Base-by-base conservation (phyloP, 2,888 invertebrate genomes). In the Sarcophaga carnaria region DNA sequence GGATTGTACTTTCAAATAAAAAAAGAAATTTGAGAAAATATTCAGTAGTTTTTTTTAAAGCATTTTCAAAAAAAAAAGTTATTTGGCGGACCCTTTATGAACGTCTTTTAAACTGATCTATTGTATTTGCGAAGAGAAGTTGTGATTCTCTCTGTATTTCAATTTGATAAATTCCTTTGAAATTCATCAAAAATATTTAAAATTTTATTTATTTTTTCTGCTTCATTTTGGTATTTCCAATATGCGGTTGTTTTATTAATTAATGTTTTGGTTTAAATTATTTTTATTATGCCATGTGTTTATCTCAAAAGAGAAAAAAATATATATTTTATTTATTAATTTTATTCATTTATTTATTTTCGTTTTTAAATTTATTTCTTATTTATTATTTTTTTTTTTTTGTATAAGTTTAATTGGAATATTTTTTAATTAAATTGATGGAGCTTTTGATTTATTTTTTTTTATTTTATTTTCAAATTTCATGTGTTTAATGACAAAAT, bases 221-320 rank as follows among this genome's bases (percentile, higher is more conserved):
- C 37, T 37, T 37, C 37, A 37, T 37, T 8, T 37, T 37, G 37
- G 37, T 37, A 37, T 1, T 37, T 37, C 37, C 37, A 37, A 10
- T 10, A 37, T 37, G 37, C 37, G 37, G 10, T 37, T 37, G 37
- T 79, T 63, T 59, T 64, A 64, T 62, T 66, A 59, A 54, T 54
- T 54, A 25, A 54, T 47, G 14, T 45, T 45, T 60, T 62, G 47
- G 27, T 66, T 72, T 72, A 47, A 37, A 37, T 66, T 54, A 14
- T 67, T 76, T 69, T 45, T 81, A 60, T 45, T 80, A 54, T 63
- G 69, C 75, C 12, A 71, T 54, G 80, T 59, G 49, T 83, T 86
- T 88, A 89, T 91, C 91, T 91, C 91, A 91, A 91, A 91, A 91
- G 91, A 91, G 91, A 91, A 91, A 91, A 91, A 91, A 91, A 90